phyloP scores from a whole-genome alignment of 2,888 invertebrate species.

The Philopedon plagiatum region DNA sequence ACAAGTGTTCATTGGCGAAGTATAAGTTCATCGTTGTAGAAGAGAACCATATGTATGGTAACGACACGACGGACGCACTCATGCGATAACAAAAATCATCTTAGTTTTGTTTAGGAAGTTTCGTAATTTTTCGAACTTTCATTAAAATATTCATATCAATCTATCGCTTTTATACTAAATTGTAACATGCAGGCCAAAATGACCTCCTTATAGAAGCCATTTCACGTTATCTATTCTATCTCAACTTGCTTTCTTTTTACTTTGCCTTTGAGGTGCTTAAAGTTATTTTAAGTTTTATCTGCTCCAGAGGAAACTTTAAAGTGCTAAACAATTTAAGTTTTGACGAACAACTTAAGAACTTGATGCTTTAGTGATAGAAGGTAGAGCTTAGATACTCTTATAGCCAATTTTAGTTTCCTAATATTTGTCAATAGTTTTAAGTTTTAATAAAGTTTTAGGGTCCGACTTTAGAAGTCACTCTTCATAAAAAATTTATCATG shows the following conservation, averaged over 20 bases:
- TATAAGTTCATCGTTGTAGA: too few relatives aligned
- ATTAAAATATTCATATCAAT: too few relatives aligned
- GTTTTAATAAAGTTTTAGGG: not conserved
- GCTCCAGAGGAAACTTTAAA: conserved; percentile 37
- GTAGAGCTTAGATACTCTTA: conserved; percentile 12
- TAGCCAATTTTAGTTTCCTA: conserved; percentile 7
- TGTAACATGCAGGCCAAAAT: not conserved
- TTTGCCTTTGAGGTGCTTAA: conserved; percentile 26
- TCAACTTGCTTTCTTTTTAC: conserved; percentile 1
- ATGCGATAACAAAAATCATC: too few relatives aligned
- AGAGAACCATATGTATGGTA: too few relatives aligned
- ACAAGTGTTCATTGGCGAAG: too few relatives aligned
- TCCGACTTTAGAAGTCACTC: too few relatives aligned
- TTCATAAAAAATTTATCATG: too few relatives aligned
- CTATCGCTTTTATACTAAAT: too few relatives aligned
- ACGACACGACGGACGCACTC: too few relatives aligned
- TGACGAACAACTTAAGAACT: conserved; percentile 44
- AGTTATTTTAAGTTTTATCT: conserved; percentile 41
- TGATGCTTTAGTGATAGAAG: conserved; percentile 32
- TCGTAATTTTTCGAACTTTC: too few relatives aligned
- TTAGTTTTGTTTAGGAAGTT: too few relatives aligned
- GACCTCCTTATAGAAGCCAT: not conserved
- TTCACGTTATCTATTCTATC: conserved; percentile 1
- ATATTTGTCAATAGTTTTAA: conserved; percentile 3
- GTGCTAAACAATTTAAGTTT: conserved; percentile 49